phyloP scores from a whole-genome alignment of 1,140 invertebrate genomes.

The Heliconius melpomene region DNA sequence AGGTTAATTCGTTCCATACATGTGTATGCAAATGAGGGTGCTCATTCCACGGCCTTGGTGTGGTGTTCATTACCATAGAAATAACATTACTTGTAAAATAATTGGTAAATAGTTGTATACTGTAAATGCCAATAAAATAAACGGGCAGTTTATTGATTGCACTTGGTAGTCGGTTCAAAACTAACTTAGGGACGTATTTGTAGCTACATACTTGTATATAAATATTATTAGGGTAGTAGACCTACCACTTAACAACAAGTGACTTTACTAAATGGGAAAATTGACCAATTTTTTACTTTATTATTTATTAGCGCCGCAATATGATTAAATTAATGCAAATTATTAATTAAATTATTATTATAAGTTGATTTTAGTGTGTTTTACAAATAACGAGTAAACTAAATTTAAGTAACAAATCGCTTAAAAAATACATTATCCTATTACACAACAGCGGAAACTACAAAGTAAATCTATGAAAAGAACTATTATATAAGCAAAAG shows the following conservation, averaged over 20 bases:
- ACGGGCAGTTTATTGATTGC: background rate
- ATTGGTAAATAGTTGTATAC: background rate
- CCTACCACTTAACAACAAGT: too few relatives aligned
- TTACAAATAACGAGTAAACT: too few relatives aligned
- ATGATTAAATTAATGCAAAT: too few relatives aligned
- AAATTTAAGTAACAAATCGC: too few relatives aligned
- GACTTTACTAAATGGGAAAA: too few relatives aligned
- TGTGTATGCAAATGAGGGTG: constrained; percentile 20
- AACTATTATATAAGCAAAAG: constrained; percentile 4
- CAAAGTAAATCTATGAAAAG: constrained; percentile 3
- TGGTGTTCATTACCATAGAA: constrained; percentile 18
- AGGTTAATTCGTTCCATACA: constrained; percentile 14
- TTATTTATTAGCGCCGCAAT: too few relatives aligned
- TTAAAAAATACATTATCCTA: background rate
- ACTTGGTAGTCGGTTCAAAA: background rate
- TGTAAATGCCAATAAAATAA: background rate
- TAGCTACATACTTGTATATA: too few relatives aligned
- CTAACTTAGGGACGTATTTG: background rate
- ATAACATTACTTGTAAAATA: constrained; percentile 16
- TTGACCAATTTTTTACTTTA: too few relatives aligned
- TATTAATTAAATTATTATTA: too few relatives aligned
- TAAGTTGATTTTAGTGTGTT: too few relatives aligned
- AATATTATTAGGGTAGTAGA: too few relatives aligned
- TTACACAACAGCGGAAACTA: background rate
- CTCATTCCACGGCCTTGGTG: constrained; percentile 22